phyloP scores from a whole-genome alignment of 2,888 invertebrate genomes.

The Chelonus formosanus region DNA sequence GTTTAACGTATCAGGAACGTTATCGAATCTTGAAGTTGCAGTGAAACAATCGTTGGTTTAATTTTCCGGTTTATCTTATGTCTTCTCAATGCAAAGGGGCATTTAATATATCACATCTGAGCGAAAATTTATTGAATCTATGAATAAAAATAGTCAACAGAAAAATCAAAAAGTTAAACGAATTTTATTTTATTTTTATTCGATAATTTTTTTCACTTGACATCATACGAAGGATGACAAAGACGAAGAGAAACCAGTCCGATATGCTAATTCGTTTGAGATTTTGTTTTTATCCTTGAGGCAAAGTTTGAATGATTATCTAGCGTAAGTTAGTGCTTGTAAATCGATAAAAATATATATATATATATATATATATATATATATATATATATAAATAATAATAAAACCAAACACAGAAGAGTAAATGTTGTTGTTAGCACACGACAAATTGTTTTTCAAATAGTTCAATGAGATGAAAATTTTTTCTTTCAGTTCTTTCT shows the following conservation, averaged over 20 bases:
- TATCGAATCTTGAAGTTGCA: background rate
- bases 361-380: conserved; percentile 5
- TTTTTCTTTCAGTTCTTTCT: background rate
- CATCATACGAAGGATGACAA: too few species aligned
- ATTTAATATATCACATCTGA: conserved; percentile 11
- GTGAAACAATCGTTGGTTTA: conserved; percentile 11
- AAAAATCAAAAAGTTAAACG: too few species aligned
- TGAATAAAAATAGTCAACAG: too few species aligned
- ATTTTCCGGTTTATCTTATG: conserved; percentile 22
- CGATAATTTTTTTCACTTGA: too few species aligned
- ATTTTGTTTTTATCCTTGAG: conserved; percentile 13
- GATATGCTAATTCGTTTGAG: conserved; percentile 21
- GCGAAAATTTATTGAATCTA: too few species aligned
- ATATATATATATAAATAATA: conserved; percentile 7
- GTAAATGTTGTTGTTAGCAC: conserved; percentile 1
- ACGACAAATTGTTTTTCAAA: conserved; percentile 8
- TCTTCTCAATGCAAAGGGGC: background rate
- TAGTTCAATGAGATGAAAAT: conserved; percentile 14
- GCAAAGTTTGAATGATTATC: conserved; percentile 22
- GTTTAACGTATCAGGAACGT: conserved; percentile 15
- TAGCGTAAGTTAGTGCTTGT: conserved; percentile 1
- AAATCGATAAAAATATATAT: conserved; percentile 12
- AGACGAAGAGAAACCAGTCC: background rate
- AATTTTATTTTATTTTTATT: too few species aligned
- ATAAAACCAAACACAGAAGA: background rate